Conservation (phyloP, 1,140 invertebrate genomes). For the Bicyclus anynana region DNA sequence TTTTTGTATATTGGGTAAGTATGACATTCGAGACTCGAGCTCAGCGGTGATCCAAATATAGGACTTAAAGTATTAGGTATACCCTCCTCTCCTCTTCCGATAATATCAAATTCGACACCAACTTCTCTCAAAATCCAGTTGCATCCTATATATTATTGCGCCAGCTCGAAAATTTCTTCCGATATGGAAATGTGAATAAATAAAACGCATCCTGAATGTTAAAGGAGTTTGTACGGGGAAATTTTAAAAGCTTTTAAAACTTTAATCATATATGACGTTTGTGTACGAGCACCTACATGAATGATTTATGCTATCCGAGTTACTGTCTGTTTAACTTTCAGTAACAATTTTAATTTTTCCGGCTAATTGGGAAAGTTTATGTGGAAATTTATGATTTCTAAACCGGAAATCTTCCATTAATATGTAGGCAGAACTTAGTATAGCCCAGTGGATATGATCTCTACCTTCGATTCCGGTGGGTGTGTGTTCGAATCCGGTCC, state of each 20-base stretch:
- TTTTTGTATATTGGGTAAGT: too few species aligned
- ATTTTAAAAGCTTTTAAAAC: conserved; percentile 24
- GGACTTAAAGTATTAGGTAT: too few species aligned
- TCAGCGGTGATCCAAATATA: too few species aligned
- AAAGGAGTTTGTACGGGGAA: conserved; percentile 12
- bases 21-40: too few species aligned
- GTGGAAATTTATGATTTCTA: background rate
- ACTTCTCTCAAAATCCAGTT: too few species aligned
- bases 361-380: background rate
- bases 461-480: too few species aligned
- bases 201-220: conserved; percentile 20
- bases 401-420: background rate
- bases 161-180: conserved; percentile 12
- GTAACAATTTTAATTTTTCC: too few species aligned
- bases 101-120: too few species aligned
- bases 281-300: background rate
- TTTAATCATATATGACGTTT: conserved; percentile 20
- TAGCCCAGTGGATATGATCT: too few species aligned
- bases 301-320: background rate
- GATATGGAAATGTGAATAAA: conserved; percentile 24
- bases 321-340: background rate
- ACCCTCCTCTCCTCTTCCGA: background rate
- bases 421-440: too few species aligned
- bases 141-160: conserved; percentile 12
- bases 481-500: too few species aligned